Base-by-base conservation (phyloP, 2,113 vertebrate species). In the Passer domesticus region DNA sequence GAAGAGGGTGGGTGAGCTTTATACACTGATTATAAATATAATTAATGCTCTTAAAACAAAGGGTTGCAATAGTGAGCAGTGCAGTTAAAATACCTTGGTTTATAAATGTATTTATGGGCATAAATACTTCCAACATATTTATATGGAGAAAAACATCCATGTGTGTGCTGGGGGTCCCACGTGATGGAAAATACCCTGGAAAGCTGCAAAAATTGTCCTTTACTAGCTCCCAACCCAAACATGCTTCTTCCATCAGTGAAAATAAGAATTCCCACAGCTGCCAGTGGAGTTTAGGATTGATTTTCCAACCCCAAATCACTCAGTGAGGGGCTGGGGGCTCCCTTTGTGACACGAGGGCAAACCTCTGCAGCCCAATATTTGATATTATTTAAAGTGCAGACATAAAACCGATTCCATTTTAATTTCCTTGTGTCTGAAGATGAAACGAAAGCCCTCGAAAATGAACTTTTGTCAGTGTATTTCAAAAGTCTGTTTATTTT, bases 191-290 rank as follows among this genome's bases (percentile, higher is more conserved):
- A 74, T 3, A 46, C 9, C 55, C 60, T 37, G 43, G 7, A 79
- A 56, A 22, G 24, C 28, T 56, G 22, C 15, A 87, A 63, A 70
- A 87, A 56, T 9, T 20, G 17, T 11, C 76, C 43, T 73, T 78
- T 10, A 27, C 33, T 5, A 62, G 44, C 30, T 87, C 33, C 41
- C 74, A 87, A 81, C 69, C 6, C 64, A 43, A 81, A 49, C 7
- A 3, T 1, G 31, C 6, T 39, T 12, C 59, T 64, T 53, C 66
- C 13, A 17, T 14, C 27, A 15, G 0, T 0, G 3, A 18, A 92
- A 95, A 77, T 2, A 30, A 0, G 2, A 86, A 87, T 58, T 70
- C 39, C 68, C 28, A 14, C 31, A 53, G 83, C 30, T 23, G 2
- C 13, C 70, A 63, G 27, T 11, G 43, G 62, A 46, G 16, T 46